Conservation (phyloP, 2,113 vertebrate genomes). For the Colius striatus region DNA sequence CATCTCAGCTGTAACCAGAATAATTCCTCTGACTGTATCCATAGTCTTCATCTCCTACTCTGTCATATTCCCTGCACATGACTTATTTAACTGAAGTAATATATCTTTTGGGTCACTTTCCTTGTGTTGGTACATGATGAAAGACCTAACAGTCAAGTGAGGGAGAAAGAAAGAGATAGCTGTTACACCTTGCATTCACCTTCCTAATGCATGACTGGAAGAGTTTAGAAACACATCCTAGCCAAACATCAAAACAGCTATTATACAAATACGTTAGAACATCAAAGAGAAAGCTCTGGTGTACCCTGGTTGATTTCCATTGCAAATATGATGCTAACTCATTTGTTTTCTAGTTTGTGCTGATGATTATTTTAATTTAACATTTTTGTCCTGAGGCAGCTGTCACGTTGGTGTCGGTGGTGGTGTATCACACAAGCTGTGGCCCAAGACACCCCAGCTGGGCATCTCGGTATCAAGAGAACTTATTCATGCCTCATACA, state of each 20-base stretch:
- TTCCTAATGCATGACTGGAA: neutral
- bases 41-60: neutral
- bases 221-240: neutral
- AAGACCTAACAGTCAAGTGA: neutral
- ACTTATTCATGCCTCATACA: slow-evolving; percentile 31
- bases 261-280: slow-evolving; percentile 18
- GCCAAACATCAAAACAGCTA: slow-evolving; percentile 41
- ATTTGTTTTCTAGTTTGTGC: slow-evolving; percentile 39
- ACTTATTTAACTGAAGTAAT: neutral
- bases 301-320: slow-evolving; percentile 44
- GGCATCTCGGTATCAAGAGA: neutral
- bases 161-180: neutral
- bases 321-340: slow-evolving; percentile 48
- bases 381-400: slow-evolving; percentile 4
- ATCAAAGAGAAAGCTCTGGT: slow-evolving; percentile 12
- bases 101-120: neutral
- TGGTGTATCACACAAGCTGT: slow-evolving; percentile 16
- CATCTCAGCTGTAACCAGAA: neutral
- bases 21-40: neutral
- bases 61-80: neutral
- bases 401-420: slow-evolving; percentile 8
- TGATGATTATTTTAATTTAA: slow-evolving; percentile 58
- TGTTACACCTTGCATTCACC: neutral
- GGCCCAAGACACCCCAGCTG: slow-evolving; percentile 23
- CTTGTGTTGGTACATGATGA: neutral